Evolutionary conservation across 1,140 invertebrate genomes (phyloP).

Genomic region (Apis dorsata): DNA sequence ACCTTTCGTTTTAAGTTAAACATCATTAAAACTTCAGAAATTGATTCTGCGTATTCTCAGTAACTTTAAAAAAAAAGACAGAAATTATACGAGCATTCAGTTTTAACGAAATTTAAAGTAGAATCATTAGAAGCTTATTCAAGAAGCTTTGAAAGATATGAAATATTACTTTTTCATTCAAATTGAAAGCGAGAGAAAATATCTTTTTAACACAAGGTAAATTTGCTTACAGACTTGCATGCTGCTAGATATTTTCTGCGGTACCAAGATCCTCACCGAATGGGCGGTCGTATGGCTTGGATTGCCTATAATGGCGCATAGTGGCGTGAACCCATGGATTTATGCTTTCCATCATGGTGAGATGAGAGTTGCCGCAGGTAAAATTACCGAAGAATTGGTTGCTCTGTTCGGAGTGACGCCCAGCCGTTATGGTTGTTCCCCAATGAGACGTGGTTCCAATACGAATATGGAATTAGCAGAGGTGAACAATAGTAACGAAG

Average conservation of each 20-base stretch:
- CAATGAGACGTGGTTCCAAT: constrained; percentile 69
- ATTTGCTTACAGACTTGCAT: constrained; percentile 80
- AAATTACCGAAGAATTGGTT: constrained; percentile 81
- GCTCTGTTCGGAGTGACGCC: constrained; percentile 77
- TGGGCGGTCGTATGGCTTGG: constrained; percentile 82
- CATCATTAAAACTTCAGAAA: neutral
- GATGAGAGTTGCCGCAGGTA: constrained; percentile 82
- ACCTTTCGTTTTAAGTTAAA: neutral
- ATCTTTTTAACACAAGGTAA: neutral
- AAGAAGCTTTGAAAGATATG: no score
- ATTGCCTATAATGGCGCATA: constrained; percentile 82
- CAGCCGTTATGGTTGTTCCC: constrained; percentile 75
- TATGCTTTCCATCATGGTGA: constrained; percentile 86
- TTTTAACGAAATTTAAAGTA: no score
- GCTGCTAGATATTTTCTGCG: constrained; percentile 81
- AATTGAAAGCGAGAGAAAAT: neutral
- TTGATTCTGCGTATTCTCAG: neutral
- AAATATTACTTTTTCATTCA: neutral
- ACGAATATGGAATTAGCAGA: constrained; percentile 74
- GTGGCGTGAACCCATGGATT: constrained; percentile 85
- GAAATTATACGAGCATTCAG: no score
- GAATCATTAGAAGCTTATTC: no score
- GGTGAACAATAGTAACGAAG: constrained; percentile 70
- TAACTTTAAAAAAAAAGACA: no score
- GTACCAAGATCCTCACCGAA: constrained; percentile 79